Base-by-base conservation (phyloP, 2,113 vertebrate species). In the Mormyrus lacerda region DNA sequence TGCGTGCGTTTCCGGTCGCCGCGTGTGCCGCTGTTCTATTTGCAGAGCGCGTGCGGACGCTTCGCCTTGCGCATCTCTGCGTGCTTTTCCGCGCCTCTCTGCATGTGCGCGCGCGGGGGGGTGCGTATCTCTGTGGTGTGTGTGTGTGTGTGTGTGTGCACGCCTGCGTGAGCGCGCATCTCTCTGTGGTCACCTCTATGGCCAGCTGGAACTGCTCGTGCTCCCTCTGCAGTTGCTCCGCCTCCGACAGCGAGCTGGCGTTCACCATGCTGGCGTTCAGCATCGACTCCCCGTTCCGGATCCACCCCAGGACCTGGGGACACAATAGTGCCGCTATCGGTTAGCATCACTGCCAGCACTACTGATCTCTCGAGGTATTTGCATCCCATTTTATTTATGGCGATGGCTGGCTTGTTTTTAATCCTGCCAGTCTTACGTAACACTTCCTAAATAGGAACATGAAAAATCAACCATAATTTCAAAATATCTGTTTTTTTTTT, bases 141-240 rank as follows among this genome's bases (percentile, higher is more conserved):
- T n/a, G 55, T 89, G 87, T 84, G 50, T 24, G 55, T 9, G 7
- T 24, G 55, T 2, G 17, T 55, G 53, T 45, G 24, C 61, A 58
- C 65, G 48, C 61, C 91, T 87, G 90, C 47, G 45, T 50, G 47
- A 15, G 15, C 5, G 87, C 58, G 27, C 21, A 39, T 21, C 31
- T 17, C 50, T 42, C 27, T 42, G 39, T 50, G 35, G 50, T 97
- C 94, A 99, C 98, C 98, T 99, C 98, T 51, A 99, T 99, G 91
- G 98, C 97, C 94, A 99, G 96, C 79, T 99, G 98, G 92, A 99
- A 99, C 92, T 99, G 98, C 91, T 99, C 98, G 0, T 99, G 98
- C 48, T 99, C 98, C 91, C 98, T 93, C 95, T 99, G 98, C 42
- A 99, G 97, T 93, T 99, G 98, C 92, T 99, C 98, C 0, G 98